phyloP scores from a whole-genome alignment of 2,888 invertebrate species.

The Salticus scenicus region DNA sequence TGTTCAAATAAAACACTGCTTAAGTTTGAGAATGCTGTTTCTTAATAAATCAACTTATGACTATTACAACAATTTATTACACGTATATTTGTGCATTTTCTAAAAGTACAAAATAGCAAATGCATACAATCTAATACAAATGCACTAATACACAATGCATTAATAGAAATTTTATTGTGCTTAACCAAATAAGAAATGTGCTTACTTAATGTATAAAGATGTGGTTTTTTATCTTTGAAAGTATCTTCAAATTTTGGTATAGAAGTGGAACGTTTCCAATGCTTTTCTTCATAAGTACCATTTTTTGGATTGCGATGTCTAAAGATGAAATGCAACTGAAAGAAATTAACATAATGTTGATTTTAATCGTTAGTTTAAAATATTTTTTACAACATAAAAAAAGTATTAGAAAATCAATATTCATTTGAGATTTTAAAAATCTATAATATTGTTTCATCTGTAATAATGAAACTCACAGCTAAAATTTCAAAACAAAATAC shows the following conservation, averaged over 20 bases:
- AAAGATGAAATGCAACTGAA: slow-evolving; percentile 88
- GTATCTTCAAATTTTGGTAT: slow-evolving; percentile 78
- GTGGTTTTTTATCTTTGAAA: slow-evolving; percentile 91
- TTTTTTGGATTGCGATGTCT: slow-evolving; percentile 95
- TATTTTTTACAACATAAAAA: background rate
- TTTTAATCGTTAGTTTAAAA: background rate
- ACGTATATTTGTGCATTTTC: too few relatives aligned
- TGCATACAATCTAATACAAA: background rate
- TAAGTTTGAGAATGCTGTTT: too few relatives aligned
- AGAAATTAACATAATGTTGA: too few relatives aligned
- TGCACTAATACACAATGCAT: background rate
- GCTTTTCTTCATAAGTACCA: slow-evolving; percentile 93
- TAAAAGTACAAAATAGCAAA: too few relatives aligned
- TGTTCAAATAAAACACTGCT: too few relatives aligned
- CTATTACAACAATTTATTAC: too few relatives aligned
- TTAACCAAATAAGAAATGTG: too few relatives aligned
- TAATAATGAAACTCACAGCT: too few relatives aligned
- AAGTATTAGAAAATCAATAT: background rate
- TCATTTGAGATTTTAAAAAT: background rate
- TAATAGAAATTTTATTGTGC: background rate
- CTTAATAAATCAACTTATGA: too few relatives aligned
- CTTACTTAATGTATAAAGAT: slow-evolving; percentile 84
- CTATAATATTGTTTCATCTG: too few relatives aligned
- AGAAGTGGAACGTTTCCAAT: slow-evolving; percentile 88
- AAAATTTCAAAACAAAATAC: too few relatives aligned